Evolutionary conservation across 2,113 vertebrate species (phyloP).

Genomic region (Channa argus): DNA sequence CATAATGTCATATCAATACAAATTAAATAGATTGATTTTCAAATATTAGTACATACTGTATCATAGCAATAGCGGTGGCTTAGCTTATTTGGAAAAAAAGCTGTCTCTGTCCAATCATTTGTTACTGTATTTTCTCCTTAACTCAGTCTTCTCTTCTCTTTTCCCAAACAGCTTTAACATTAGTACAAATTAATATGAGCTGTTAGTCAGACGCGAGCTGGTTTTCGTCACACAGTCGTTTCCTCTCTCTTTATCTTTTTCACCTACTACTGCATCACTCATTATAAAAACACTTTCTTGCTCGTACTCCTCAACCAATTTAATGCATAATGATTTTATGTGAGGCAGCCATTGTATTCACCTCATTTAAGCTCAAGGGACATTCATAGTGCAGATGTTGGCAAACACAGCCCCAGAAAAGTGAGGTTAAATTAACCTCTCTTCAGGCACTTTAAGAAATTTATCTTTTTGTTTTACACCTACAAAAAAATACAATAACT

Average conservation of each 20-base stretch:
- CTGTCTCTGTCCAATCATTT: neutral
- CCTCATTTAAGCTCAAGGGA: slow-evolving; percentile 20
- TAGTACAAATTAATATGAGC: neutral
- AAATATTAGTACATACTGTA: neutral
- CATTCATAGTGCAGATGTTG: slow-evolving; percentile 23
- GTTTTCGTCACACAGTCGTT: neutral
- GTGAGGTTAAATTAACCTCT: slow-evolving; percentile 9
- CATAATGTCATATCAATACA: neutral
- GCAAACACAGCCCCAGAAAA: neutral
- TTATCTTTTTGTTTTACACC: neutral
- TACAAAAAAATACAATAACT: neutral
- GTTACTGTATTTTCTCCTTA: no score
- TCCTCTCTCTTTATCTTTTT: neutral
- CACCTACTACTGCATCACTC: slow-evolving; percentile 24
- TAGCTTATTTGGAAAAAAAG: no score
- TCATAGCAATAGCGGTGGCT: neutral
- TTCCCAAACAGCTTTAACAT: neutral
- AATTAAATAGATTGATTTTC: neutral
- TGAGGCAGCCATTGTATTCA: slow-evolving; percentile 10
- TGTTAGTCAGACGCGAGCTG: neutral
- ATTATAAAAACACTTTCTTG: slow-evolving; percentile 35
- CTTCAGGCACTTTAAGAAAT: slow-evolving; percentile 1
- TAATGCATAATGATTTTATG: slow-evolving; percentile 49
- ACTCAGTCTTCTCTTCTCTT: neutral
- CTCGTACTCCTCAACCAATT: slow-evolving; percentile 38